Percentiles rank a stretch among this genome's conserved stretches.
phyloP scores from a whole-genome alignment of 2,888 invertebrate species.

The Cosmia pyralina region DNA sequence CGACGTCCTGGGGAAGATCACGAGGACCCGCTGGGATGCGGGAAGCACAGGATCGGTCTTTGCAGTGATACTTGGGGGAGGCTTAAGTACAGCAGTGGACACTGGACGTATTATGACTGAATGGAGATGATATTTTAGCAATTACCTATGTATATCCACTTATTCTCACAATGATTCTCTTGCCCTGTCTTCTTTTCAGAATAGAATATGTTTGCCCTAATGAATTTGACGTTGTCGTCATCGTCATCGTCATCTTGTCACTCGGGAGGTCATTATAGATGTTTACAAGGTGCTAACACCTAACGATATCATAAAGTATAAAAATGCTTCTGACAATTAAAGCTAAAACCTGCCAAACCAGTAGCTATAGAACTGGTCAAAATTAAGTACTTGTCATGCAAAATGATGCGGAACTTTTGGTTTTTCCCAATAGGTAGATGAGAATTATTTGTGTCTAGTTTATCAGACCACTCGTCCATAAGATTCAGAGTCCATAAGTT shows the following conservation, averaged over 20 bases:
- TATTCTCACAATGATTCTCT: background rate
- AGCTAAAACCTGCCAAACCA: constrained; percentile 26
- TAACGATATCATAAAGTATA: background rate
- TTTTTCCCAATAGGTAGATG: background rate
- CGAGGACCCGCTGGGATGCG: background rate
- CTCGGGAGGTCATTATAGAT: background rate
- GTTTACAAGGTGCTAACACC: background rate
- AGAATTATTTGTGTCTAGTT: constrained; percentile 1
- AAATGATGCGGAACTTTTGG: constrained; percentile 17
- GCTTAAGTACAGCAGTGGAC: background rate
- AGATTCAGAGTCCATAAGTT: background rate
- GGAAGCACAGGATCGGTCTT: background rate
- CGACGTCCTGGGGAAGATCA: background rate
- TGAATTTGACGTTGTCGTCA: background rate
- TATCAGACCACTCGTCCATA: background rate
- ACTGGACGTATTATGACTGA: background rate
- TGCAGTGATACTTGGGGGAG: background rate
- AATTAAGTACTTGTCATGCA: background rate
- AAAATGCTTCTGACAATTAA: constrained; percentile 22
- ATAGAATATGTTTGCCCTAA: background rate
- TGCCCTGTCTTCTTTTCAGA: background rate
- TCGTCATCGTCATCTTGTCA: background rate
- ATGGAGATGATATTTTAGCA: background rate
- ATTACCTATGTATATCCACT: background rate
- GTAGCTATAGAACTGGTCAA: constrained; percentile 14